Conservation (phyloP, 2,113 vertebrate genomes). For the Pygoscelis antarcticus region DNA sequence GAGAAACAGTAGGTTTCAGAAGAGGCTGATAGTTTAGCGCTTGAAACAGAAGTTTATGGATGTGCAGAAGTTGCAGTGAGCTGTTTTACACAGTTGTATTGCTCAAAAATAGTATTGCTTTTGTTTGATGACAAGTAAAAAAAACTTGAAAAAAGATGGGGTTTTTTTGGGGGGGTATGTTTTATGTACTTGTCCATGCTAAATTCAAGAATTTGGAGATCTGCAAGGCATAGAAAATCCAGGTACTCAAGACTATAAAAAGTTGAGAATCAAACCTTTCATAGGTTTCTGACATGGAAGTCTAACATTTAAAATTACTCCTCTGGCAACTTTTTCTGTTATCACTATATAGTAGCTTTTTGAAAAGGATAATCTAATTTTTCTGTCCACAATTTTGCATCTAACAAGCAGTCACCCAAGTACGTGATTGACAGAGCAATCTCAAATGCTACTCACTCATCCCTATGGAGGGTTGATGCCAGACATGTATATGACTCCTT, state of each 20-base stretch:
- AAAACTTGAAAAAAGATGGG: background rate
- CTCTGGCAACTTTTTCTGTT: background rate
- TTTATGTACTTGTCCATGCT: background rate
- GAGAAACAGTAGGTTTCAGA: background rate
- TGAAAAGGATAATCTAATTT: background rate
- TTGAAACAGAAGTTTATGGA: background rate
- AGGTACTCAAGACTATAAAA: background rate
- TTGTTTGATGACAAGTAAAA: background rate
- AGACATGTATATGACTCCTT: background rate
- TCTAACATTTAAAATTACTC: background rate
- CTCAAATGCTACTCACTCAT: background rate
- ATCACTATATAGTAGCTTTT: background rate
- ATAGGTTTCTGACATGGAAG: background rate
- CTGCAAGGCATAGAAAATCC: background rate
- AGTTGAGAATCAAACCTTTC: background rate
- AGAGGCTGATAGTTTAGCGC: background rate
- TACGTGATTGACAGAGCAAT: background rate
- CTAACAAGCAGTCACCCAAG: background rate
- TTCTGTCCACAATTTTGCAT: background rate
- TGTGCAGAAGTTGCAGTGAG: background rate
- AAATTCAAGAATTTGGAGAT: background rate
- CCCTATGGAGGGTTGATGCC: background rate
- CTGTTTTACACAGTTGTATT: background rate
- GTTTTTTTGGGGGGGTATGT: background rate
- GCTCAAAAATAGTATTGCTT: background rate